Base-by-base conservation (phyloP, 2,797 vertebrate genomes). In the Urophycis tenuis region DNA sequence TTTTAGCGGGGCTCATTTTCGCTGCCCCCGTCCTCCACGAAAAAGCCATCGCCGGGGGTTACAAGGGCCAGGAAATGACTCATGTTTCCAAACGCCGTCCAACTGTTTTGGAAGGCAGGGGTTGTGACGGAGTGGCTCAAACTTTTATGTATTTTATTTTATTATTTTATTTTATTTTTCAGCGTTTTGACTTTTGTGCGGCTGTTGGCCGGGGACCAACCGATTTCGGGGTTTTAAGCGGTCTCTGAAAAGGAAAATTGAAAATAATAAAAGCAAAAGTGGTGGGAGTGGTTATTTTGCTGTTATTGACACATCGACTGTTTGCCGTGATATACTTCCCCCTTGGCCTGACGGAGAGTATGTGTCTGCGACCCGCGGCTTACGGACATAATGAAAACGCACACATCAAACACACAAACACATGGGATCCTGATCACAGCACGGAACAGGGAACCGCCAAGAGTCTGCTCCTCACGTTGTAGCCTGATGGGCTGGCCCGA, bases 61-160 rank as follows among this genome's bases (percentile, higher is more conserved):
- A 81, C 41, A 36, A 81, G 49, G 53, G 85, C 88, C 88, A 91
- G 90, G 89, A 90, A 90, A 90, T 89, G 86, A 90, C 84, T 90
- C 86, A 90, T 87, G 73, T 73, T 77, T 72, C 84, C 78, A 84
- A 80, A 85, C 72, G 72, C 49, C 74, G 80, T 90, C 88, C 87
- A 90, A 86, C 71, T 19, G 22, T 85, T 88, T 85, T 72, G 83
- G 80, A 83, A 79, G 12, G 81, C 60, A 82, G 79, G 83, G 74
- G 80, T 73, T 85, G 84, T 80, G 83, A 86, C 82, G 83, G 86
- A 72, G 73, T 36, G 71, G 87, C 80, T 89, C 85, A 88, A 79
- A 80, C 71, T 81, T 77, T 83, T 88, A 86, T 87, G 81, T 85
- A 74, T 29, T 75, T 75, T 76, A 77, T n/a, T n/a, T n/a, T n/a